phyloP scores from a whole-genome alignment of 2,888 invertebrate genomes.

The Apamea epomidion region DNA sequence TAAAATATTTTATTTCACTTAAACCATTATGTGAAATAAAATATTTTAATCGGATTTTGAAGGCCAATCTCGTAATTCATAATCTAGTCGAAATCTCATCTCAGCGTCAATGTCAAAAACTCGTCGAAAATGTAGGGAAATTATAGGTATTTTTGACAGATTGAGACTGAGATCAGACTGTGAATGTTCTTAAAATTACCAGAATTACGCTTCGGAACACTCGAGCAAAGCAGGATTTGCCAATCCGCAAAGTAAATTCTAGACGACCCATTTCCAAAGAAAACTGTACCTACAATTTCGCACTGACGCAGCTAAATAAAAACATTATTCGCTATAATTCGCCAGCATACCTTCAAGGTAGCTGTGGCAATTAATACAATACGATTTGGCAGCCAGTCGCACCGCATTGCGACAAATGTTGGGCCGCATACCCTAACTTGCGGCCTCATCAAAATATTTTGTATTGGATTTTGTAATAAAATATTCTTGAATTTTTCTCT shows the following conservation, averaged over 20 bases:
- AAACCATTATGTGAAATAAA: too few species aligned
- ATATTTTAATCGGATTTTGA: too few species aligned
- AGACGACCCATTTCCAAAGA: constrained; percentile 10
- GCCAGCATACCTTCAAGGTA: constrained; percentile 58
- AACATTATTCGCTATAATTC: constrained; percentile 49
- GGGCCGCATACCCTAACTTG: constrained; percentile 41
- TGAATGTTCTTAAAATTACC: too few species aligned
- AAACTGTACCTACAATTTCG: constrained; percentile 18
- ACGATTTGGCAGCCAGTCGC: constrained; percentile 60
- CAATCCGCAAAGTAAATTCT: not conserved
- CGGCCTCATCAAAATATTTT: constrained; percentile 57
- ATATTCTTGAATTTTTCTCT: constrained; percentile 12
- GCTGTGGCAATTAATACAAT: constrained; percentile 62
- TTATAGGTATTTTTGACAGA: too few species aligned
- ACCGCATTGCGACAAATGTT: constrained; percentile 64
- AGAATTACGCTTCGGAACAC: too few species aligned
- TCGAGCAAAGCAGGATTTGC: not conserved
- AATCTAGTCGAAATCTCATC: too few species aligned
- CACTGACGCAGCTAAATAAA: constrained; percentile 32
- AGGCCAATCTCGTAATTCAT: too few species aligned
- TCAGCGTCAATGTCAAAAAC: too few species aligned
- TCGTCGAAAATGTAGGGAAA: too few species aligned
- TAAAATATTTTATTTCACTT: too few species aligned
- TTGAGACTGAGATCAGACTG: too few species aligned
- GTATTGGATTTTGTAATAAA: constrained; percentile 48